phyloP scores from a whole-genome alignment of 2,113 vertebrate species.

The Sander lucioperca region DNA sequence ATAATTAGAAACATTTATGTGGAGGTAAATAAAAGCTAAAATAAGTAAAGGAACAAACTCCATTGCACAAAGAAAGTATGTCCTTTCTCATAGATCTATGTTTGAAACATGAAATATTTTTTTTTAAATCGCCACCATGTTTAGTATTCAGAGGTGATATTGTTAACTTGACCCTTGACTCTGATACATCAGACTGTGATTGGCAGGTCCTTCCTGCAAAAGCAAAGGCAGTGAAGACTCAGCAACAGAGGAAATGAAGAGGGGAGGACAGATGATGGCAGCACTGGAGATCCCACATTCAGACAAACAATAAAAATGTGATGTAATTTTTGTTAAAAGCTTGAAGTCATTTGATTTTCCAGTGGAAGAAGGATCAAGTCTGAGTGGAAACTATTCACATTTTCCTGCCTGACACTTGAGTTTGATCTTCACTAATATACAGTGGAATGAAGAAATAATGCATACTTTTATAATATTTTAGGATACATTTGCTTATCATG shows the following conservation, averaged over 20 bases:
- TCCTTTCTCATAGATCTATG: not conserved
- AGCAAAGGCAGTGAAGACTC: conserved; percentile 13
- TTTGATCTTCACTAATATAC: conserved; percentile 12
- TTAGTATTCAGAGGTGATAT: conserved; percentile 26
- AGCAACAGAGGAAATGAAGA: conserved; percentile 17
- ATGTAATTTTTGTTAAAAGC: conserved; percentile 8
- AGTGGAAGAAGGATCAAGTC: not conserved
- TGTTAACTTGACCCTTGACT: conserved; percentile 41
- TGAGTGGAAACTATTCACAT: conserved; percentile 15
- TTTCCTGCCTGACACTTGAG: conserved; percentile 27
- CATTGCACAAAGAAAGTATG: not conserved
- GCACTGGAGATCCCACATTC: not conserved
- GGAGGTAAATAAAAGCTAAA: not conserved
- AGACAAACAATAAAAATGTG: not conserved
- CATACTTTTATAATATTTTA: conserved; percentile 14
- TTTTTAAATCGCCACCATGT: not conserved
- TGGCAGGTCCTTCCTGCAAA: conserved; percentile 7
- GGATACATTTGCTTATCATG: not conserved
- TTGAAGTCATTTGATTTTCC: conserved; percentile 24
- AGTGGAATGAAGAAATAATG: conserved; percentile 8
- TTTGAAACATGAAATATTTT: not conserved
- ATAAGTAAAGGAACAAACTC: not conserved
- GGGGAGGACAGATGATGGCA: not conserved
- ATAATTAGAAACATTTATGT: not conserved
- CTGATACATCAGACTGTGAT: conserved; percentile 35